Conservation (phyloP, 2,113 vertebrate genomes). For the Halcyon malimbica region DNA sequence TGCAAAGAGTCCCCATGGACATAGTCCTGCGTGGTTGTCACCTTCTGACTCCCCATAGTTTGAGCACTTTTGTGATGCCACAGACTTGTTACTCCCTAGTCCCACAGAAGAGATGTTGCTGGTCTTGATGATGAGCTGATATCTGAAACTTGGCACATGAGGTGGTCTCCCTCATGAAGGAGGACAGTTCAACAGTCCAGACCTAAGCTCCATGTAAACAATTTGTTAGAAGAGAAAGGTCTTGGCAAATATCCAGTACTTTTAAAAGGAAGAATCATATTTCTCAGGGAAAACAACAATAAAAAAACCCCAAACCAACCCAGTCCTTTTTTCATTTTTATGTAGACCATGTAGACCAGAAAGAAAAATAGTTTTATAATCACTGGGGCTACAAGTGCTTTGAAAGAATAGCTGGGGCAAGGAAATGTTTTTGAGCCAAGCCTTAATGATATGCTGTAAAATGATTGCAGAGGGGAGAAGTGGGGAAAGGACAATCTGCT, state of each 20-base stretch:
- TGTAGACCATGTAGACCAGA: background rate
- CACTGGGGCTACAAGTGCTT: background rate
- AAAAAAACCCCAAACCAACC: background rate
- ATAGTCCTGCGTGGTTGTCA: fast-evolving
- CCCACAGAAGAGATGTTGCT: fast-evolving
- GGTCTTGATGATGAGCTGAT: background rate
- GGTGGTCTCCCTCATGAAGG: background rate
- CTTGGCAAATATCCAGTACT: background rate
- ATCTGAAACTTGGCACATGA: background rate
- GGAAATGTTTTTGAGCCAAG: background rate
- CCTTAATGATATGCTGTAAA: background rate
- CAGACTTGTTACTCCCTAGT: background rate
- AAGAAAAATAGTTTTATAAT: background rate
- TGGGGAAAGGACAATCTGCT: background rate
- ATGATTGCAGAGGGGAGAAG: background rate
- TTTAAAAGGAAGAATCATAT: background rate
- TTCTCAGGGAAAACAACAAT: background rate
- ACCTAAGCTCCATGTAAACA: background rate
- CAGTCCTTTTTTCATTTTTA: background rate
- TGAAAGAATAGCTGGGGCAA: background rate
- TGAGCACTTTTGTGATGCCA: fast-evolving
- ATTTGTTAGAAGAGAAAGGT: background rate
- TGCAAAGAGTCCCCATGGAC: background rate
- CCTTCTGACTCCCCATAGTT: background rate
- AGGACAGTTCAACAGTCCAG: background rate